These are phyloP conservation scores for Trididemnum clinides DNA, from an alignment of 23 tunicate species.

Conservation along the genomic window DNA sequence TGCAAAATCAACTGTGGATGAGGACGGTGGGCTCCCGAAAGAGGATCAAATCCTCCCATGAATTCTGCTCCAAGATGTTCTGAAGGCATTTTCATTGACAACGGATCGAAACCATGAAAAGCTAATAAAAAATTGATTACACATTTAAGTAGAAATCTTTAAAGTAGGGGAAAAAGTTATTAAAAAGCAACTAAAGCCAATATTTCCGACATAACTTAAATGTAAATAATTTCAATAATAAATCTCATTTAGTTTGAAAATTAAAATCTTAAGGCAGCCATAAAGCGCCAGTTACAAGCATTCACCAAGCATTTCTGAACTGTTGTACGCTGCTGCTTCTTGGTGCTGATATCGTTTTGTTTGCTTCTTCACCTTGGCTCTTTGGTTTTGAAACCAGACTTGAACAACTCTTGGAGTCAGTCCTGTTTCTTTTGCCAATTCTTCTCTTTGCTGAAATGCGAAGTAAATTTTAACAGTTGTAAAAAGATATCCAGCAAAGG, in stretches of 20 bases:
- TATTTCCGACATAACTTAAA: no score
- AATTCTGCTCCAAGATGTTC: background rate
- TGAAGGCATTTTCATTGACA: background rate
- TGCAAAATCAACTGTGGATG: background rate
- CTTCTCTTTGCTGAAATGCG: slow-evolving; percentile 53
- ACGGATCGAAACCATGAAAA: slow-evolving; percentile 13
- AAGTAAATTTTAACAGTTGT: no score
- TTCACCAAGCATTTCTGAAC: no score
- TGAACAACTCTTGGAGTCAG: slow-evolving; percentile 89
- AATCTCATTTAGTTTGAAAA: no score
- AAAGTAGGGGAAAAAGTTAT: no score
- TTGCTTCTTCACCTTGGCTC: slow-evolving; percentile 89
- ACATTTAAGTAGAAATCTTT: no score
- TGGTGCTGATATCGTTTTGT: slow-evolving; percentile 69
- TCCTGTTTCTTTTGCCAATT: slow-evolving; percentile 79
- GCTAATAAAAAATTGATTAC: background rate
- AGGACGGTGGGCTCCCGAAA: background rate
- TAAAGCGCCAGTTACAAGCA: no score
- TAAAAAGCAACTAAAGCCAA: no score
- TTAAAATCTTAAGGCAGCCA: no score
- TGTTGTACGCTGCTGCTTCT: no score
- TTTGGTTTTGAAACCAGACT: slow-evolving; percentile 99
- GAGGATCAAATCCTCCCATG: background rate
- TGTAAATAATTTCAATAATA: no score
- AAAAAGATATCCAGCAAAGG: no score